phyloP scores from a whole-genome alignment of 2,113 vertebrate genomes.

The Amblyopsis rosae region DNA sequence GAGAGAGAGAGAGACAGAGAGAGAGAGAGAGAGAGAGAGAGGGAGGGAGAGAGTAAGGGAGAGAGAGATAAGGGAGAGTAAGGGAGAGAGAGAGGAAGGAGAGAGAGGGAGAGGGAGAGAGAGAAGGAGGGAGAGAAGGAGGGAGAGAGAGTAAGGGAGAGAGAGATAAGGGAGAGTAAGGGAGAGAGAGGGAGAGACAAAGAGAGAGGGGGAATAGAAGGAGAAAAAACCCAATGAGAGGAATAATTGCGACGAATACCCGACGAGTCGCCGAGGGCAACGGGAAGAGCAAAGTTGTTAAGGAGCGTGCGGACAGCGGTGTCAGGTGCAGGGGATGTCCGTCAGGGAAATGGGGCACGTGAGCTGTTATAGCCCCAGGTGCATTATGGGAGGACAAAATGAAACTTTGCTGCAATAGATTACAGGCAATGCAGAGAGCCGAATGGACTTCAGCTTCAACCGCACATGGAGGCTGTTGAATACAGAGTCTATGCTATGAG shows the following conservation, averaged over 20 bases:
- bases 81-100: too few relatives aligned
- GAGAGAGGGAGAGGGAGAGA: neutral
- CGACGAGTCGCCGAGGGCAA: conserved; percentile 55
- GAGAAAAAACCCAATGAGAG: conserved; percentile 25
- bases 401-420: conserved; percentile 71
- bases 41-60: conserved; percentile 23
- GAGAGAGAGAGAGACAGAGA: conserved; percentile 31
- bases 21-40: conserved; percentile 15
- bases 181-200: conserved; percentile 31
- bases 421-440: conserved; percentile 36
- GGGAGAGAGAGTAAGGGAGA: too few relatives aligned
- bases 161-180: conserved; percentile 18
- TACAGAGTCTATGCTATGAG: too few relatives aligned
- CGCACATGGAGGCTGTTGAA: too few relatives aligned
- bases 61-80: conserved; percentile 34
- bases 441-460: conserved; percentile 4
- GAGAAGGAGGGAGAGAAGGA: conserved; percentile 9
- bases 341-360: conserved; percentile 76
- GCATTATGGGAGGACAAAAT: conserved; percentile 65
- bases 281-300: conserved; percentile 74
- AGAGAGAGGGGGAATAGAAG: conserved; percentile 18
- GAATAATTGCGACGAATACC: conserved; percentile 38
- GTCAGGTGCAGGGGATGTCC: conserved; percentile 69
- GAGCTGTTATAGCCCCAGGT: conserved; percentile 71
- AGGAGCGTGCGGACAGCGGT: conserved; percentile 73